Evolutionary conservation across 2,888 invertebrate genomes (phyloP).

Genomic region (Thymelicus sylvestris): DNA sequence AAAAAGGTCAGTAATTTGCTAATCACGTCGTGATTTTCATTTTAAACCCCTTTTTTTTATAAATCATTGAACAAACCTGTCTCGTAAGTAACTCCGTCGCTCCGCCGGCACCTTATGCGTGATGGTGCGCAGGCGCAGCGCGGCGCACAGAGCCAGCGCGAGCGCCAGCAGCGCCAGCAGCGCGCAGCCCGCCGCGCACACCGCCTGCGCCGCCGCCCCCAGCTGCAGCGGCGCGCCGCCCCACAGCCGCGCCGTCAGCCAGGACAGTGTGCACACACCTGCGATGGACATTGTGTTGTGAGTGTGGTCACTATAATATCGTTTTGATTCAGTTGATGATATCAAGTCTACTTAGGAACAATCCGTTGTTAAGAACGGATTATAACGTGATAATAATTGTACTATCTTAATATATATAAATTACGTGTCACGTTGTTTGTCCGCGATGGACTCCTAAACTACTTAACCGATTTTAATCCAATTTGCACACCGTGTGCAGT

Average conservation of each 20-base stretch:
- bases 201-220: slow-evolving; percentile 84
- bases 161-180: slow-evolving; percentile 88
- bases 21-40: no score
- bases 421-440: no score
- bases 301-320: no score
- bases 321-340: no score
- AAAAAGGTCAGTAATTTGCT: no score
- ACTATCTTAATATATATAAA: no score
- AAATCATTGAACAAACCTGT: slow-evolving; percentile 68
- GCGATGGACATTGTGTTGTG: not conserved
- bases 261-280: slow-evolving; percentile 88
- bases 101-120: slow-evolving; percentile 85
- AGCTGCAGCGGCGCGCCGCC: slow-evolving; percentile 85
- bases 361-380: no score
- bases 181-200: slow-evolving; percentile 88
- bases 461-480: no score
- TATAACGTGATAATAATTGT: no score
- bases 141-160: slow-evolving; percentile 88
- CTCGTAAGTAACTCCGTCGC: slow-evolving; percentile 81
- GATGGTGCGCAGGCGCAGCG: slow-evolving; percentile 85
- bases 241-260: slow-evolving; percentile 87
- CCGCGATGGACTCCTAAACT: no score
- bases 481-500: no score
- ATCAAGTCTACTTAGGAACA: no score
- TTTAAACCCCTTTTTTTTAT: not conserved